Evolutionary conservation across 1,140 invertebrate genomes (phyloP).

Genomic region (Orussus abietinus): DNA sequence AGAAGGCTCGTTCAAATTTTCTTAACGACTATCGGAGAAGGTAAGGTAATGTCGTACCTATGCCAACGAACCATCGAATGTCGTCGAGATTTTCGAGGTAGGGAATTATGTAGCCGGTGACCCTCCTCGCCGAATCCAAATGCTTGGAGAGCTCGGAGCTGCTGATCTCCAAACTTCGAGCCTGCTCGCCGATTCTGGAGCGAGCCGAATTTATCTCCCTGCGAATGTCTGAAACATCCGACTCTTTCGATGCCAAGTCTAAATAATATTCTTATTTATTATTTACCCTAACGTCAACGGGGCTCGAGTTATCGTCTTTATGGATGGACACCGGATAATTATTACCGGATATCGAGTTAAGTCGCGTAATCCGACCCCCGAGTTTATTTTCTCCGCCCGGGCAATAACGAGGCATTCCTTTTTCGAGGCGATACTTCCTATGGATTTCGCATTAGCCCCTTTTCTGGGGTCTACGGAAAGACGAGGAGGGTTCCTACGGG

Average conservation of each 20-base stretch:
- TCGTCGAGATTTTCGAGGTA: constrained; percentile 42
- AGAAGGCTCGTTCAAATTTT: too few relatives aligned
- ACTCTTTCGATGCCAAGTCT: too few relatives aligned
- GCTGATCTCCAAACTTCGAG: constrained; percentile 40
- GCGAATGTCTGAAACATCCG: constrained; percentile 47
- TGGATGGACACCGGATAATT: too few relatives aligned
- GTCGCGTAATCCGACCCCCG: too few relatives aligned
- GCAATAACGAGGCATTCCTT: not conserved
- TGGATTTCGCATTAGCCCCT: constrained; percentile 28
- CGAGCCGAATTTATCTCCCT: constrained; percentile 43
- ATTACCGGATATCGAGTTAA: too few relatives aligned
- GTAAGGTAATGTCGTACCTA: constrained; percentile 36
- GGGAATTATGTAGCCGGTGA: constrained; percentile 33
- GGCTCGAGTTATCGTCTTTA: too few relatives aligned
- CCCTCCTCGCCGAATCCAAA: constrained; percentile 36
- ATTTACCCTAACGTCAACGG: too few relatives aligned
- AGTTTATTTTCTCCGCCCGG: not conserved
- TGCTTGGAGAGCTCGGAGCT: constrained; percentile 40
- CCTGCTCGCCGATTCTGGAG: constrained; percentile 43
- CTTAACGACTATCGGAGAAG: too few relatives aligned
- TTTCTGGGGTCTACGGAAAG: too few relatives aligned
- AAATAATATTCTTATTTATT: too few relatives aligned
- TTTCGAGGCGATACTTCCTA: constrained; percentile 11
- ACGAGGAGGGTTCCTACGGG: too few relatives aligned
- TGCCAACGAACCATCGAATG: constrained; percentile 44